phyloP scores from a whole-genome alignment of 2,797 vertebrate genomes.

The Pantherophis vulpinus region DNA sequence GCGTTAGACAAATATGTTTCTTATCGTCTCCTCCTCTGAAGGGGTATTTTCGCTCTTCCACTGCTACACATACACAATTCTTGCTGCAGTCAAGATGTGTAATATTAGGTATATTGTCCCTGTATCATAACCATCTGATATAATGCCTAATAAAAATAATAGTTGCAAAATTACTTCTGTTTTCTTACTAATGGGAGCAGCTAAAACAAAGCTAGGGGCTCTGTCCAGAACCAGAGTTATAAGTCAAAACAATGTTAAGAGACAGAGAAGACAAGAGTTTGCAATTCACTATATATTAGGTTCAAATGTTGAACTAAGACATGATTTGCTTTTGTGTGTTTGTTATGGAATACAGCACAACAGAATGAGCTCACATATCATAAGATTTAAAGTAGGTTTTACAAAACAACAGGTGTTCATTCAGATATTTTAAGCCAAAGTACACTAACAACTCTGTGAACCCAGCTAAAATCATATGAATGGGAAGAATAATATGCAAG shows the following conservation, averaged over 20 bases:
- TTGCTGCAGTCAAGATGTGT: no score
- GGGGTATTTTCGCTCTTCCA: no score
- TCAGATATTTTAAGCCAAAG: background rate
- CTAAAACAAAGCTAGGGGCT: background rate
- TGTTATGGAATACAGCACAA: background rate
- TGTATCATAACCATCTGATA: no score
- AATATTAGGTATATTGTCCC: no score
- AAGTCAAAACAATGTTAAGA: background rate
- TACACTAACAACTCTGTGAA: background rate
- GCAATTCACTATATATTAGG: background rate
- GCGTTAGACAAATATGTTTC: no score
- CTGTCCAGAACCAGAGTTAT: background rate
- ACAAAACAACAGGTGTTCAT: background rate
- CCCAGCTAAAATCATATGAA: background rate
- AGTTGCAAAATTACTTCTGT: background rate
- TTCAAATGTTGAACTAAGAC: background rate
- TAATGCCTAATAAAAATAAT: no score
- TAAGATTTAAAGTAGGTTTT: background rate
- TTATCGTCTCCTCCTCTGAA: no score
- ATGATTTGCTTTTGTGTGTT: background rate
- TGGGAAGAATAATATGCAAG: background rate
- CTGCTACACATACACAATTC: no score
- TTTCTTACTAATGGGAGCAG: background rate
- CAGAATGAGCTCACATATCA: background rate
- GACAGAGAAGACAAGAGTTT: background rate